These are phyloP conservation scores for Scomberomorus guttatus DNA, from an alignment of 2,797 vertebrate species.

Conservation along the genomic window DNA sequence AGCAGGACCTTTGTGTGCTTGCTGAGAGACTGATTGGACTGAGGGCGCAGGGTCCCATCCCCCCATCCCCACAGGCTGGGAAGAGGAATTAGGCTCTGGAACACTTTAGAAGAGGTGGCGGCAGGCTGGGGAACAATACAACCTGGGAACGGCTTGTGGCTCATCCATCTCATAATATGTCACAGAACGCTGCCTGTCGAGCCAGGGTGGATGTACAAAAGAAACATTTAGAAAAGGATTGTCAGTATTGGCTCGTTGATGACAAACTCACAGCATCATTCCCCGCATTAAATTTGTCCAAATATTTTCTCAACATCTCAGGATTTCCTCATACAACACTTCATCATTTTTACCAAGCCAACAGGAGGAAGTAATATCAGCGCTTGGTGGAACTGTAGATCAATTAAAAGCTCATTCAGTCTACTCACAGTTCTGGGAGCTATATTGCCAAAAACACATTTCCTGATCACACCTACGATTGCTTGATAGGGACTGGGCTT, in stretches of 20 bases:
- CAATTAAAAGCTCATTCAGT: not conserved
- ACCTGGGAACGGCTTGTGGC: slow-evolving; percentile 76
- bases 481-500: slow-evolving; percentile 14
- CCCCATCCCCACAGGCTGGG: slow-evolving; percentile 64
- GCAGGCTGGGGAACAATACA: slow-evolving; percentile 78
- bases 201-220: slow-evolving; percentile 53
- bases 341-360: not conserved
- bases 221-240: slow-evolving; percentile 59
- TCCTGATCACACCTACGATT: slow-evolving; percentile 8
- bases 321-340: not conserved
- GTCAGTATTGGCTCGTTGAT: slow-evolving; percentile 50
- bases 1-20: slow-evolving; percentile 81
- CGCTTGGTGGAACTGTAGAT: not conserved
- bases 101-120: slow-evolving; percentile 75
- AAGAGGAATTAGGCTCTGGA: slow-evolving; percentile 78
- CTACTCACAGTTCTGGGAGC: not conserved
- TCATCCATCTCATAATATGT: slow-evolving; percentile 77
- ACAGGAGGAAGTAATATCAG: not conserved
- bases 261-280: slow-evolving; percentile 45
- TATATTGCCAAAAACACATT: slow-evolving; percentile 17
- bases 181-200: slow-evolving; percentile 57
- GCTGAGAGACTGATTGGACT: slow-evolving; percentile 81
- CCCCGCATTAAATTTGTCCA: slow-evolving; percentile 4
- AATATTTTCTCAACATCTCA: slow-evolving; percentile 12
- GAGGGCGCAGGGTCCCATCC: slow-evolving; percentile 64